Conservation (phyloP, 1,140 invertebrate genomes). For the Drosophila pseudoobscura region DNA sequence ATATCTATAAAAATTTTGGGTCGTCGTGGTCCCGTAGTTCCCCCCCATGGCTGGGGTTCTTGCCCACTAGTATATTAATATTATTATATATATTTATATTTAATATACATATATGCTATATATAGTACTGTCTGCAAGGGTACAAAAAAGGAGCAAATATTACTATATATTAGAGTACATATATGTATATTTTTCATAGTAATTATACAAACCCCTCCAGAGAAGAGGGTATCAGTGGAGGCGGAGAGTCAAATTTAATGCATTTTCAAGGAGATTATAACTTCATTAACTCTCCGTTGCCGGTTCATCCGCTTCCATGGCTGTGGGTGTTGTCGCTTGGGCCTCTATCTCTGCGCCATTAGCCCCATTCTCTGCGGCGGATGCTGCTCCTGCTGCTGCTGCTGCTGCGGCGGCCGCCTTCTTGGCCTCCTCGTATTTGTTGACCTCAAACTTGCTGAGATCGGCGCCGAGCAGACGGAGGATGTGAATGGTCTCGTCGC, state of each 20-base stretch:
- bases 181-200: constrained; percentile 8
- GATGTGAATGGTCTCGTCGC: constrained; percentile 92
- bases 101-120: too few relatives aligned
- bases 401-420: constrained; percentile 53
- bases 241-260: constrained; percentile 15
- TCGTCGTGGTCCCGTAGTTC: too few relatives aligned
- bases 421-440: constrained; percentile 79
- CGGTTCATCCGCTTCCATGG: constrained; percentile 16
- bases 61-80: too few relatives aligned
- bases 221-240: background rate
- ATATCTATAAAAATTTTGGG: too few relatives aligned
- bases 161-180: background rate
- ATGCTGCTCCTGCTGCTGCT: background rate
- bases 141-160: too few relatives aligned
- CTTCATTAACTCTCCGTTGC: constrained; percentile 16
- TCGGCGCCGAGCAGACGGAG: constrained; percentile 92
- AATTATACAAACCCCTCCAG: constrained; percentile 3
- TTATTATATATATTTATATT: too few relatives aligned
- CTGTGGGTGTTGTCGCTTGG: background rate
- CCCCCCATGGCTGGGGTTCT: too few relatives aligned
- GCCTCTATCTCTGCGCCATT: background rate
- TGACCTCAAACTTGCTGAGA: constrained; percentile 88
- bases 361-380: constrained; percentile 5
- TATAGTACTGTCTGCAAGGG: too few relatives aligned
- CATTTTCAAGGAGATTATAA: background rate